These are phyloP conservation scores for Mionectes olivaceus DNA, from an alignment of 2,797 vertebrate species.

Conservation along the genomic window DNA sequence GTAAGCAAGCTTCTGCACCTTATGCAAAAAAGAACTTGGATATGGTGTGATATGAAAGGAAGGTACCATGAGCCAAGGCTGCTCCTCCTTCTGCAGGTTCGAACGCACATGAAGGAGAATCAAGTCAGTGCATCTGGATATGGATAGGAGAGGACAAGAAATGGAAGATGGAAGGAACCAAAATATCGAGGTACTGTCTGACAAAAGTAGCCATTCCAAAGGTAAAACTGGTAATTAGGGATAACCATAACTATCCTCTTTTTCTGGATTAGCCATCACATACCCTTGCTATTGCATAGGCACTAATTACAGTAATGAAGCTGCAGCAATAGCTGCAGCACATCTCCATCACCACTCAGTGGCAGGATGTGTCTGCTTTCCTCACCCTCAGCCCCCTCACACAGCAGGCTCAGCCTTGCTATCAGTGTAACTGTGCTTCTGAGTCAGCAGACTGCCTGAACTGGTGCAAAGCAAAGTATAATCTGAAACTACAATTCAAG, in stretches of 20 bases:
- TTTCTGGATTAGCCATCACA: background rate
- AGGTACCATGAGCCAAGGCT: background rate
- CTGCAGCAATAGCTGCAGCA: background rate
- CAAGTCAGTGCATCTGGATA: background rate
- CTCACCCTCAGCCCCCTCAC: background rate
- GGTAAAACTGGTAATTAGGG: too few relatives aligned
- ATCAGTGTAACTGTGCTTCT: background rate
- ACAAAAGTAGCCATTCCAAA: background rate
- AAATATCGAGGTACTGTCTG: background rate
- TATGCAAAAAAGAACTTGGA: background rate
- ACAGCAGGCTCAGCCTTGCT: accelerated
- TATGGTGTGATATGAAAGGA: background rate
- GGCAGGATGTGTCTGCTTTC: background rate
- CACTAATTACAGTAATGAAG: background rate
- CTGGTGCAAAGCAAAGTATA: background rate
- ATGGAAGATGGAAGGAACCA: background rate
- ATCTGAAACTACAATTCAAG: background rate
- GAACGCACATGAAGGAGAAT: background rate
- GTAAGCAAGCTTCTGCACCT: background rate
- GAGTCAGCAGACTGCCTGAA: background rate
- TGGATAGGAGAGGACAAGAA: accelerated
- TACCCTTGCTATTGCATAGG: accelerated
- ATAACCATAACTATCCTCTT: background rate
- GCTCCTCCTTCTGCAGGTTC: background rate
- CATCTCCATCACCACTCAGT: background rate